Evolutionary conservation across 35 echinoderm and acorn worm genomes (phyloP).

Genomic region (Holothuria glaberrima): DNA sequence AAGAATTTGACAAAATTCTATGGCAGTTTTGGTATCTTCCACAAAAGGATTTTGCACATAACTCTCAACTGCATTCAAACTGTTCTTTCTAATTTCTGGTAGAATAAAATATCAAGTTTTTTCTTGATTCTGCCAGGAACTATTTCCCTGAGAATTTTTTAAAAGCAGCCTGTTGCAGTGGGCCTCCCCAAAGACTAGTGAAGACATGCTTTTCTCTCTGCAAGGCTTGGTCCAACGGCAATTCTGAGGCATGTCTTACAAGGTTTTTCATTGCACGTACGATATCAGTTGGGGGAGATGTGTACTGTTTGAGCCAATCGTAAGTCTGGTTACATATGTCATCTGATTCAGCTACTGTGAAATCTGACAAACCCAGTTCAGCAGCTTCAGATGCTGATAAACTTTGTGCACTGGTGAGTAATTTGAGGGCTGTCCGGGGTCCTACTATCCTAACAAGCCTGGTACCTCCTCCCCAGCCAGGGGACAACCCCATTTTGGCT

Average conservation of each 20-base stretch:
- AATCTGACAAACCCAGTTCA: conserved; percentile 63
- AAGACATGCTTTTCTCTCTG: conserved; percentile 86
- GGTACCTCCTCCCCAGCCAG: conserved; percentile 88
- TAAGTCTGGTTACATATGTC: conserved; percentile 49
- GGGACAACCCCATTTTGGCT: conserved; percentile 74
- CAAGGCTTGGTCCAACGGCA: conserved; percentile 82
- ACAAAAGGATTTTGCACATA: no score
- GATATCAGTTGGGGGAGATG: conserved; percentile 49
- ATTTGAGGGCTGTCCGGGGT: conserved; percentile 73
- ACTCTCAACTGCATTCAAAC: no score
- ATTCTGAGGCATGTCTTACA: conserved; percentile 71
- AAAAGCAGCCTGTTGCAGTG: conserved; percentile 33
- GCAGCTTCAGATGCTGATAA: conserved; percentile 57
- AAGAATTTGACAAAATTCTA: no score
- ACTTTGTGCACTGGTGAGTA: conserved; percentile 57
- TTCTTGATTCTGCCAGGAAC: no score
- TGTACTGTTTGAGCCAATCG: conserved; percentile 81
- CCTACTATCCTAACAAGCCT: conserved; percentile 84
- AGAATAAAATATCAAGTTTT: no score
- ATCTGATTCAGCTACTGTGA: conserved; percentile 30
- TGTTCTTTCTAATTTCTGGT: no score
- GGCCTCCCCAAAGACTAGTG: conserved; percentile 69
- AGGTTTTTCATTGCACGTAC: conserved; percentile 81
- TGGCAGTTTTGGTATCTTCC: no score
- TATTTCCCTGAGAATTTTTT: conserved; percentile 6